Percentiles rank a stretch among this genome's conserved stretches.
Conservation (phyloP, 2,113 vertebrate species). For the Bubalus kerabau region DNA sequence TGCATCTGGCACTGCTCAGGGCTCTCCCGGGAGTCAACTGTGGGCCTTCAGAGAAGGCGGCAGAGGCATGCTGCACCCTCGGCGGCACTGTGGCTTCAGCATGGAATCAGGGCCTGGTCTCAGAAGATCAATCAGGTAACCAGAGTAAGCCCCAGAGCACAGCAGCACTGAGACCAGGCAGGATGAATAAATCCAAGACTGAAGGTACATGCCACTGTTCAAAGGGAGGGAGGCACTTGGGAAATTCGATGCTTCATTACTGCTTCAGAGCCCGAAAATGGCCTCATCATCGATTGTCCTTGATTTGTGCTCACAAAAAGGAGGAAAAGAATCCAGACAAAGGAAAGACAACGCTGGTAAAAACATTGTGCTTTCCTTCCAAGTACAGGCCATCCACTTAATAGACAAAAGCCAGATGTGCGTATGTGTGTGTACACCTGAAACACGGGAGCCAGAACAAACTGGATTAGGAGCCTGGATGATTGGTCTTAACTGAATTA, state of each 20-base stretch:
- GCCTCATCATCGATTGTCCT: neutral
- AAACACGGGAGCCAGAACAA: neutral
- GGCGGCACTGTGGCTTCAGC: neutral
- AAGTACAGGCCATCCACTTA: neutral
- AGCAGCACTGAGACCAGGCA: neutral
- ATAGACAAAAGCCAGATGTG: conserved; percentile 52
- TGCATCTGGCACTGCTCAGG: neutral
- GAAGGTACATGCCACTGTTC: neutral
- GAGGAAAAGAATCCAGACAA: conserved; percentile 7
- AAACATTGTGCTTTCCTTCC: neutral
- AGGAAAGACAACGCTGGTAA: neutral
- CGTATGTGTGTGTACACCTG: neutral
- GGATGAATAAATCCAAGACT: neutral
- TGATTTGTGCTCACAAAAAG: neutral
- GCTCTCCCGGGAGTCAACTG: neutral
- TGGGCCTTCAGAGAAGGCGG: neutral
- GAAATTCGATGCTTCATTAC: neutral
- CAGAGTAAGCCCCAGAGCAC: neutral
- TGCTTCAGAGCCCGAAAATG: neutral
- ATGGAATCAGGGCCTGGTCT: neutral
- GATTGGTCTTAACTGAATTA: neutral
- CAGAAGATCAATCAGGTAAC: neutral
- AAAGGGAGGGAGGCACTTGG: neutral
- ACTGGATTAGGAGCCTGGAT: conserved; percentile 18
- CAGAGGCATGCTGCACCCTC: too few species aligned